Base-by-base conservation (phyloP, 2,113 vertebrate genomes). In the Catagonus wagneri region DNA sequence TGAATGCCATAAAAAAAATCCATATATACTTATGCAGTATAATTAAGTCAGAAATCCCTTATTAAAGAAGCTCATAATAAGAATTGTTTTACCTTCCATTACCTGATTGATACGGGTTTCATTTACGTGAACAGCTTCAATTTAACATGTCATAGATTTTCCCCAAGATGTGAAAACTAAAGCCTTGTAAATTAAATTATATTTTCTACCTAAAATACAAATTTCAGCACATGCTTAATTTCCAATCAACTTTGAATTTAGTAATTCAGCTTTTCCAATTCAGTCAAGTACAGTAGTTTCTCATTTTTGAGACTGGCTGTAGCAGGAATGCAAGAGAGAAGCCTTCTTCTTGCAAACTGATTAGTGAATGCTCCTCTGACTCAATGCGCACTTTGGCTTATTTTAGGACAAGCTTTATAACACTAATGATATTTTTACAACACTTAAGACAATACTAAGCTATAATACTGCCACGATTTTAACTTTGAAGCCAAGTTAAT, bases 11-110 rank as follows among this genome's bases (percentile, higher is more conserved):
- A 76, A 68, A 83, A 68, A n/a, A n/a, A n/a, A 92, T 63, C 52
- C 56, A 7, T 87, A 4, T 78, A 6, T 71, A 65, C 13, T 83
- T 66, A 68, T 0, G 2, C 20, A 56, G 29, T n/a, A 75, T 39
- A 32, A 83, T 66, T 94, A 89, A 72, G 34, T 83, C n/a, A 87
- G n/a, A 94, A 92, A 13, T 78, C 32, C 74, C 44, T 15, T 92
- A 16, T n/a, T 60, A 72, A 90, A 90, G n/a, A 65, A 66, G 63
- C 29, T 85, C 60, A 32, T 29, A 60, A 60, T 71, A 65, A 78
- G 6, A 87, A 87, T n/a, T 63, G 13, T 61, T 72, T 60, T 36
- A 93, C 29, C 9, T 84, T 86, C 63, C 17, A 81, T 61, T 90
- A 84, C 25, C 60, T 0, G 5, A 84, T 44, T 69, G 79, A 78